Evolutionary conservation across 2,888 invertebrate species (phyloP).

Genomic region (Agriopis leucophaearia): DNA sequence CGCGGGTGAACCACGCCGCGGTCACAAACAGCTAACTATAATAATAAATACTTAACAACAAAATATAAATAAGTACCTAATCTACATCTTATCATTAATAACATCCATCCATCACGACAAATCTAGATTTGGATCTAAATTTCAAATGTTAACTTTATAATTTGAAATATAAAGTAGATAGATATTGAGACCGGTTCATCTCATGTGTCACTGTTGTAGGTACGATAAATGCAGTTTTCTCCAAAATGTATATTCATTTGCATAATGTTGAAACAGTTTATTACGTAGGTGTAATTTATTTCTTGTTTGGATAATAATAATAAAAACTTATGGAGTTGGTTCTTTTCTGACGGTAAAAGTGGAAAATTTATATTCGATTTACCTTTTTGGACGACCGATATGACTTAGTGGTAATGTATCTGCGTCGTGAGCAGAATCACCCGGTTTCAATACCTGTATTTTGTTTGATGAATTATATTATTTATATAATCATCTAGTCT

Average conservation of each 20-base stretch:
- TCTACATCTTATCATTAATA: conserved; percentile 60
- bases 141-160: conserved; percentile 26
- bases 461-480: too few relatives aligned
- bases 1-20: too few relatives aligned
- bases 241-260: conserved; percentile 23
- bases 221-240: conserved; percentile 22
- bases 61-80: too few relatives aligned
- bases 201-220: conserved; percentile 13
- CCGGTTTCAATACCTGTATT: too few relatives aligned
- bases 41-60: too few relatives aligned
- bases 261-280: conserved; percentile 17
- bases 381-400: too few relatives aligned
- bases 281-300: conserved; percentile 7
- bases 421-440: too few relatives aligned
- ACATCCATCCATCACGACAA: conserved; percentile 56
- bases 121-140: conserved; percentile 42
- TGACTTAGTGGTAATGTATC: too few relatives aligned
- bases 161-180: not conserved
- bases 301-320: conserved; percentile 1
- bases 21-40: too few relatives aligned
- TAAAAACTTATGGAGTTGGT: conserved; percentile 1
- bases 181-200: conserved; percentile 2
- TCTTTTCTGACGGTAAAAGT: not conserved
- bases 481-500: too few relatives aligned
- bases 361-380: not conserved